Evolutionary conservation across 2,113 vertebrate species (phyloP).

Genomic region (Scomber colias): DNA sequence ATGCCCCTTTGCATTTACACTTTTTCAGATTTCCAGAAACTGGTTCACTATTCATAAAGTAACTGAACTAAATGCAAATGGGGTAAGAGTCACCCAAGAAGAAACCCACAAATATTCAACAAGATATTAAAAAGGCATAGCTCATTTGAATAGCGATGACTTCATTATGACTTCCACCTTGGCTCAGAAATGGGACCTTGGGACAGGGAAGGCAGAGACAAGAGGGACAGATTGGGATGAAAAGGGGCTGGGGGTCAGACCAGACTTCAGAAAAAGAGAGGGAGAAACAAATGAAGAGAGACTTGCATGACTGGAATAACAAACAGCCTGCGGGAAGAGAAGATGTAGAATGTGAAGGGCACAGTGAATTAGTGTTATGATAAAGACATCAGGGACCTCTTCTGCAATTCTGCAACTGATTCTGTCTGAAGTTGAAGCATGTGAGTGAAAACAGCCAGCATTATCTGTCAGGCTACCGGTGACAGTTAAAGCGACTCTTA

Average conservation of each 20-base stretch:
- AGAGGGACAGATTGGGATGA: slow-evolving; percentile 21
- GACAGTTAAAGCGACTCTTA: background rate
- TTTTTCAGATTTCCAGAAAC: too few relatives aligned
- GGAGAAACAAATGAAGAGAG: slow-evolving; percentile 49
- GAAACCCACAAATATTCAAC: slow-evolving; percentile 8
- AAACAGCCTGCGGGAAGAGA: slow-evolving; percentile 60
- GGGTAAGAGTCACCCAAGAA: background rate
- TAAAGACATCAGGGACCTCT: slow-evolving; percentile 67
- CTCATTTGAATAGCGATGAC: slow-evolving; percentile 39
- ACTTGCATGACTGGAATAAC: slow-evolving; percentile 64
- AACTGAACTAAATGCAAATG: background rate
- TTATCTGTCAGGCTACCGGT: slow-evolving; percentile 13
- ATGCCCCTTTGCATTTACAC: too few relatives aligned
- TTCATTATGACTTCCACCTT: slow-evolving; percentile 52
- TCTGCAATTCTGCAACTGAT: slow-evolving; percentile 45
- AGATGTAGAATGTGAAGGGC: slow-evolving; percentile 67
- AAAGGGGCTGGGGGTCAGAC: slow-evolving; percentile 14
- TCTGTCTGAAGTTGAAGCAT: slow-evolving; percentile 1
- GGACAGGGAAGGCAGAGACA: slow-evolving; percentile 36
- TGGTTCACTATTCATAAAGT: background rate
- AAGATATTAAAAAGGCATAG: slow-evolving; percentile 26
- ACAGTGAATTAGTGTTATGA: slow-evolving; percentile 62
- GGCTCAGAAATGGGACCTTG: slow-evolving; percentile 60
- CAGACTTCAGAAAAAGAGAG: slow-evolving; percentile 28
- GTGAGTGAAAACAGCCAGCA: slow-evolving; percentile 30